Conservation (phyloP, 1,140 invertebrate species). For the Cephus cinctus region DNA sequence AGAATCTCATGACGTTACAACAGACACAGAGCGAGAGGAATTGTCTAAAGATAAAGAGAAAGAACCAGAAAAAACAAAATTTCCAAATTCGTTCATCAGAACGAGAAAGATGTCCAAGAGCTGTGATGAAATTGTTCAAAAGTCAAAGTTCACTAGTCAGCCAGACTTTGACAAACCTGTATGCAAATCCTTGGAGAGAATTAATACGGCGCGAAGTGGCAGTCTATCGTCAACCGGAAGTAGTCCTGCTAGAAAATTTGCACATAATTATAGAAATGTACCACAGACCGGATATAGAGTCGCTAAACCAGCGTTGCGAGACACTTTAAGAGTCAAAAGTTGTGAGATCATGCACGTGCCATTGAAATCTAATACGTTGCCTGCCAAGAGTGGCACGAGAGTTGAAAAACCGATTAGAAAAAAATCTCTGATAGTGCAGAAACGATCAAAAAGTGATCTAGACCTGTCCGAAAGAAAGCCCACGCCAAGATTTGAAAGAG, state of each 20-base stretch:
- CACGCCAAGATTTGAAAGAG: constrained; percentile 33
- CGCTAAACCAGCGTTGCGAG: too few species aligned
- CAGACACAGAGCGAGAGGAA: background rate
- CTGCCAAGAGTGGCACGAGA: background rate
- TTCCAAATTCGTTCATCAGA: constrained; percentile 35
- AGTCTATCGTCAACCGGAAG: too few species aligned
- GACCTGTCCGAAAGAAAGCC: constrained; percentile 37
- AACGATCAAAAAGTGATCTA: constrained; percentile 37
- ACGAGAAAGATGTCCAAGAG: constrained; percentile 32
- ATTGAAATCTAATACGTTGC: too few species aligned
- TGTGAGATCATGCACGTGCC: too few species aligned
- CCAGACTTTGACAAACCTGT: constrained; percentile 19
- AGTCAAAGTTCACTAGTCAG: background rate
- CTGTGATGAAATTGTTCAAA: constrained; percentile 22
- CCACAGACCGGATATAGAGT: too few species aligned
- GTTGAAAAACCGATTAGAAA: constrained; percentile 26
- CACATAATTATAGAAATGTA: too few species aligned
- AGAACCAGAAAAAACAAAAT: constrained; percentile 23
- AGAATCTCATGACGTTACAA: too few species aligned
- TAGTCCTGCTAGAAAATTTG: too few species aligned
- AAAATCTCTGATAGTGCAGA: constrained; percentile 21
- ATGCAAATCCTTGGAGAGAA: constrained; percentile 29
- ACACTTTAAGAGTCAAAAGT: too few species aligned
- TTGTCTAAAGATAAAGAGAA: constrained; percentile 4
- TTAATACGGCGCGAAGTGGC: too few species aligned